Evolutionary conservation across 2,113 vertebrate genomes (phyloP).

Genomic region (Myrmecophaga tridactyla): DNA sequence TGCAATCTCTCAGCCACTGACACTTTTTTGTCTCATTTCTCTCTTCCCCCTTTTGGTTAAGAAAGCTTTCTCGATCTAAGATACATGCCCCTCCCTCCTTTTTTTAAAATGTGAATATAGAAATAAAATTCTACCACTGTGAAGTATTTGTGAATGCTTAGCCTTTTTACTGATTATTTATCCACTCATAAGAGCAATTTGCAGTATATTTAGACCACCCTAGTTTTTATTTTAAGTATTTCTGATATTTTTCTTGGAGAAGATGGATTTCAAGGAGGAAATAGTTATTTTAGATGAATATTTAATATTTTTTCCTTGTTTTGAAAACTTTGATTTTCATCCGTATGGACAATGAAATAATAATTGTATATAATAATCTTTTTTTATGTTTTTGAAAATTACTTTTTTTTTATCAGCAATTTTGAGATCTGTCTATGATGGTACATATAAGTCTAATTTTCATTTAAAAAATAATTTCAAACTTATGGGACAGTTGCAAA

Average conservation of each 20-base stretch:
- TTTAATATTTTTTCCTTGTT: slow-evolving; percentile 3
- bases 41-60: too few species aligned
- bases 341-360: not conserved
- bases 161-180: slow-evolving; percentile 41
- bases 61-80: too few species aligned
- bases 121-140: slow-evolving; percentile 44
- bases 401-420: too few species aligned
- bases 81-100: too few species aligned
- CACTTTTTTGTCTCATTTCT: too few species aligned
- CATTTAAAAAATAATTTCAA: too few species aligned
- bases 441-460: too few species aligned
- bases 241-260: slow-evolving; percentile 40
- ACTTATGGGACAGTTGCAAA: too few species aligned
- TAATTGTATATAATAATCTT: slow-evolving; percentile 42
- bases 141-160: slow-evolving; percentile 47
- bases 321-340: not conserved
- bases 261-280: slow-evolving; percentile 30
- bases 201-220: not conserved
- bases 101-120: not conserved
- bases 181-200: slow-evolving; percentile 45
- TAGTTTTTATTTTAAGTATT: slow-evolving; percentile 39
- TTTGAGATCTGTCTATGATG: too few species aligned
- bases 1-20: too few species aligned
- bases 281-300: slow-evolving; percentile 1
- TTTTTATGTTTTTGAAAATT: too few species aligned